Percentiles rank a stretch among this genome's conserved stretches.
These are phyloP conservation scores for Latrodectus elegans DNA, from an alignment of 2,888 invertebrate genomes.

Conservation along the genomic window DNA sequence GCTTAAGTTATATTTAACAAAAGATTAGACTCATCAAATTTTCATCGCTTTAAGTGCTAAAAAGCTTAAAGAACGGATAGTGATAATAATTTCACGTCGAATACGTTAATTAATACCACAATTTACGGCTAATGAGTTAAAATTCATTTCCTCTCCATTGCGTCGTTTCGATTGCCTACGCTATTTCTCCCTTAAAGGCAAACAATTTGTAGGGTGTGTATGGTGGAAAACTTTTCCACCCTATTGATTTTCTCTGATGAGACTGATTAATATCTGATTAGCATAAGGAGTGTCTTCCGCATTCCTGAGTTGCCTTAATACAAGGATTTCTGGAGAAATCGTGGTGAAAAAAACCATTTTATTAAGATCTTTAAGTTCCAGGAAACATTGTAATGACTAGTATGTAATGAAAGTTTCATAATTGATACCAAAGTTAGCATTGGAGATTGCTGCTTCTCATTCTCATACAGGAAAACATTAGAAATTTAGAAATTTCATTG, in stretches of 20 bases:
- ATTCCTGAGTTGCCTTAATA: not conserved
- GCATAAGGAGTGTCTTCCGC: not conserved
- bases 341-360: not conserved
- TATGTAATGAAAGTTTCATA: not conserved
- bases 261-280: constrained; percentile 53
- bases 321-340: not conserved
- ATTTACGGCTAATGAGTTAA: constrained; percentile 26
- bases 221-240: constrained; percentile 10
- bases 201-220: constrained; percentile 12
- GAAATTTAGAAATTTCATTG: not conserved
- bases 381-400: not conserved
- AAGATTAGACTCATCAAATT: too few species aligned
- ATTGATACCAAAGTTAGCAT: constrained; percentile 5
- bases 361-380: not conserved
- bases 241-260: constrained; percentile 11
- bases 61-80: too few species aligned
- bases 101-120: constrained; percentile 14
- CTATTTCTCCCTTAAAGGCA: constrained; percentile 11
- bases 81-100: not conserved
- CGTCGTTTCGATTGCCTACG: constrained; percentile 16
- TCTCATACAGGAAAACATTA: not conserved
- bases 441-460: not conserved
- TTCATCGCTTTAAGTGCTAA: too few species aligned
- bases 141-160: constrained; percentile 34
- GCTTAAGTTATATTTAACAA: too few species aligned